Evolutionary conservation across 2,888 invertebrate genomes (phyloP), one percentile per base, ranked within the genome.

Genomic region (Diabrotica balteata): DNA sequence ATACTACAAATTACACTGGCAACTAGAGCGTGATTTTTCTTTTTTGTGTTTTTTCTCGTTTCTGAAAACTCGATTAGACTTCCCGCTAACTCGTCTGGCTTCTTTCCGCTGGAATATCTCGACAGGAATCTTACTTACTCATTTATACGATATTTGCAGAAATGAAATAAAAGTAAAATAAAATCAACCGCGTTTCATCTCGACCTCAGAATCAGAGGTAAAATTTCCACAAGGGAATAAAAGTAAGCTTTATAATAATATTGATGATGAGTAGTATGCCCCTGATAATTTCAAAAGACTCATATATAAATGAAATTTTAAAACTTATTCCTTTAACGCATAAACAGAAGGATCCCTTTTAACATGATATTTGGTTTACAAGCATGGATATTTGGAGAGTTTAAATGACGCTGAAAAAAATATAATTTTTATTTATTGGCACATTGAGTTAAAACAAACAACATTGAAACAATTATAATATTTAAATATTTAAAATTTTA

Each of bases 1-100:
- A 53, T 53, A 22, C 9, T 22, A 32, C 11, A 58, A 58, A 58
- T 58, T 58, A 45, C 22, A 47, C 17, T 9, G 58, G 8, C 32
- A 58, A 58, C 8, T 45, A 58, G 46, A 46, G 47, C 22, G 42
- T 43, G 53, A 53, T 53, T 53, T 53, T 53, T 47, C 47, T 47
- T 47, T 47, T 47, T 47, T 53, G 10, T 53, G 22, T 58, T 58
- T 58, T 58, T 9, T 58, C 46, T 58, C 8, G 47, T 58, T 47
- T 58, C 58, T n/a, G 58, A 46, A 46, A 58, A 58, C 17, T 58
- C 58, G 47, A 47, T 58, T 46, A 58, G 8, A 58, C 47, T 58
- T 58, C 46, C 46, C 46, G 46, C 46, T 22, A 58, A 46, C 58
- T 58, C 46, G 46, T 17, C 58, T 47, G 46, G 22, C 47, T 58